Evolutionary conservation across 2,113 vertebrate genomes (phyloP), one percentile per base, ranked within the genome.

Genomic region (Spea bombifrons): DNA sequence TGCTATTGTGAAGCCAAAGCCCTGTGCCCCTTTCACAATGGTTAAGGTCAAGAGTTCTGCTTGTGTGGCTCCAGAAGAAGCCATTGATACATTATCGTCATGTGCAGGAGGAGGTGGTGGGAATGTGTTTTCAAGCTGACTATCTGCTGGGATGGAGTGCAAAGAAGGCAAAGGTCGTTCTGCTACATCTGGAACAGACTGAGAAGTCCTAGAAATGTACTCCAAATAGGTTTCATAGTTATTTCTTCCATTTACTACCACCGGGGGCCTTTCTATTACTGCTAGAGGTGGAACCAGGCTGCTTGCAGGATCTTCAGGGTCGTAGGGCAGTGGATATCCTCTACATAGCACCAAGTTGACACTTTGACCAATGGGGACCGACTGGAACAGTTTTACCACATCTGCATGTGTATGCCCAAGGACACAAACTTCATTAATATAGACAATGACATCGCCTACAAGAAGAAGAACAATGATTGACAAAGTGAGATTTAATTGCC

Each of bases 351-450:
- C 97, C 80, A 99, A 88, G 81, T 94, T 97, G 86, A 98, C 96
- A 84, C 96, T 96, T 87, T 99, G 96, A 81, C 97, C 97, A 83
- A 99, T 98, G 75, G 96, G 97, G 83, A 99, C 95, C 71, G 96
- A 98, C 91, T 98, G 96, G 91, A 99, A 98, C 84, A 98, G 94
- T 91, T 98, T 98, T 85, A 99, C 97, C 88, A 99, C 97, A 84
- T 99, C 96, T 80, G 97, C 96, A 84, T 99, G 97, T 85, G 97
- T 99, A 86, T 97, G 96, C 79, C 97, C 97, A 88, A 99, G 93
- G 88, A 99, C 97, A 88, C 97, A 98, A 82, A 96, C 94, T 85
- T 98, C 96, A 83, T 97, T 97, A 92, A 99, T 98, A 93, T 98
- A 98, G 89, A 99, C 97, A 84, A 99, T 96, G 88, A 99, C 97